Percentiles rank a stretch among this genome's conserved stretches.
phyloP scores from a whole-genome alignment of 2,113 vertebrate species.

The Hydropotes inermis region DNA sequence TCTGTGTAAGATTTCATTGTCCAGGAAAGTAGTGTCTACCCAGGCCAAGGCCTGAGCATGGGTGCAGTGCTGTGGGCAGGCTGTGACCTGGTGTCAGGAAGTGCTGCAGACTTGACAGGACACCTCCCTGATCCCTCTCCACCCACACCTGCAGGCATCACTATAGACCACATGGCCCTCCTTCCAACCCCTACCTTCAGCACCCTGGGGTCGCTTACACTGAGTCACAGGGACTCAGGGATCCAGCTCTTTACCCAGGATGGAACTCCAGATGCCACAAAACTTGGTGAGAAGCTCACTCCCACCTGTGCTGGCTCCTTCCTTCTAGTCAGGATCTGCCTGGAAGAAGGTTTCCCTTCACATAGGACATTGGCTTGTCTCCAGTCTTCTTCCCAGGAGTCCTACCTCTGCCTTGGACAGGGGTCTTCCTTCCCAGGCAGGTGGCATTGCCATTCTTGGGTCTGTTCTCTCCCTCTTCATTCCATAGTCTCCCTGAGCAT shows the following conservation, averaged over 20 bases:
- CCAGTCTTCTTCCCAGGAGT: not conserved
- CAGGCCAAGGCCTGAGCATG: not conserved
- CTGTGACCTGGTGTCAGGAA: not conserved
- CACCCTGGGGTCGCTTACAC: not conserved
- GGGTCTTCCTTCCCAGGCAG: not conserved
- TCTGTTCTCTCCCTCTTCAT: not conserved
- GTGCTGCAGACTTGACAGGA: not conserved
- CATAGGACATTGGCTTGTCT: not conserved
- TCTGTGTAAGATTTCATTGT: not conserved
- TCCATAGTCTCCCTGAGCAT: not conserved
- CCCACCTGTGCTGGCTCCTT: not conserved
- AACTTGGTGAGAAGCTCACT: not conserved
- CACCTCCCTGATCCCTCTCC: not conserved
- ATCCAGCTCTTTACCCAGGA: not conserved
- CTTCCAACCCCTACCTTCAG: not conserved
- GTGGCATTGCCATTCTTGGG: rapidly evolving
- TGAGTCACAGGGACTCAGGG: not conserved
- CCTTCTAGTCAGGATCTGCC: not conserved
- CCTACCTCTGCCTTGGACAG: not conserved
- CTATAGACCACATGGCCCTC: not conserved
- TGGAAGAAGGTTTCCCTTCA: not conserved
- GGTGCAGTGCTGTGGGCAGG: not conserved
- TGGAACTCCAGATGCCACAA: not conserved
- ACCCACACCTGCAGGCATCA: not conserved
- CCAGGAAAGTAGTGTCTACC: not conserved